Evolutionary conservation across 2,888 invertebrate genomes (phyloP), one percentile per base, ranked within the genome.

Genomic region (Craniophora ligustri): DNA sequence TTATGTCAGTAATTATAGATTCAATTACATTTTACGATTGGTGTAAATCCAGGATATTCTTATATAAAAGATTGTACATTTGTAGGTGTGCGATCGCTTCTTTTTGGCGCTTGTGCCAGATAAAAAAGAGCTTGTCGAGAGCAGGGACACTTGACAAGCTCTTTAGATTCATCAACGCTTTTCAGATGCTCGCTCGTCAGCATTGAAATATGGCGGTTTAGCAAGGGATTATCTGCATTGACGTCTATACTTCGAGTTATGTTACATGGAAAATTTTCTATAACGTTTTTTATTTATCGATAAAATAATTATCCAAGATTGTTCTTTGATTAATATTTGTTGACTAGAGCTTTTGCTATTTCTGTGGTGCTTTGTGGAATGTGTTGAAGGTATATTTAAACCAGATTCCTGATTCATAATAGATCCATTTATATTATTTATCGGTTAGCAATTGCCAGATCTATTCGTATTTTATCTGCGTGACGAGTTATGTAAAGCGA

Each of bases 91-190:
- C 30, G 41, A 35, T 34, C 39, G 39, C 60, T 66, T 61, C 51
- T 48, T 51, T 62, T 53, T 38, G 54, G 45, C 54, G 39, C 50
- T 48, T 56, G 38, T 58, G 61, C 61, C 68, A 62, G 63, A 72
- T 69, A 62, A 55, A 68, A 65, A 70, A 67, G 56, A 46, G 34
- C 70, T 66, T 47, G n/a, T n/a, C n/a, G n/a, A n/a, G n/a, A n/a
- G n/a, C 21, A 51, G 53, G 47, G 60, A 50, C 68, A 51, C 73
- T 75, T 67, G 54, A 65, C 67, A 34, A 40, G 56, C 64, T 65
- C 74, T 79, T 67, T 62, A 74, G 79, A 63, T 71, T 76, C 78
- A 75, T 81, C 81, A 79, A 72, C 75, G 71, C 72, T 78, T 72
- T 80, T 76, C 72, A 58, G 67, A 72, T 61, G 72, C 79, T 75